Base-by-base conservation (phyloP, 1,140 invertebrate genomes). In the Sinonovacula constricta region DNA sequence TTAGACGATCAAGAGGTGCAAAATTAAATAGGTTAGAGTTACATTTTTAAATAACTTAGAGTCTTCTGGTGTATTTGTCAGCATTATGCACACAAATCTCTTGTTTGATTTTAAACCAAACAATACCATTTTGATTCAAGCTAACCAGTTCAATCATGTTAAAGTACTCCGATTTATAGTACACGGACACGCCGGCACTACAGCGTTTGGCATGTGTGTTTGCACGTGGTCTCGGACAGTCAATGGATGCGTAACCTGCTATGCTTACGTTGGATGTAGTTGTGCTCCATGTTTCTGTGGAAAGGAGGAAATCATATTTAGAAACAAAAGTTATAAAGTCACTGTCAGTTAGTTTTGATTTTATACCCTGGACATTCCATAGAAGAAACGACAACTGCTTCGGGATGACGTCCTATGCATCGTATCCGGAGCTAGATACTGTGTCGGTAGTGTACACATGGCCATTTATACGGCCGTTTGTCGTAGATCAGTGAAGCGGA, bases 291-390 rank as follows among this genome's bases (percentile, higher is more conserved):
- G n/a, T n/a, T n/a, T n/a, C n/a, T n/a, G 56, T 57, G 10, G 36
- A 34, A 14, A 63, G 33, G 3, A 63, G 7, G 22, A 63, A 5
- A 22, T 63, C 60, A 63, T 34, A 63, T 34, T 63, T 2, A 7
- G 60, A 63, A n/a, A 63, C n/a, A 34, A 34, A 36, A 33, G 22
- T 18, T 34, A 63, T 18, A 63, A 63, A 63, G 30, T 63, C 60
- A 63, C 18, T 22, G 22, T 63, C 33, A 34, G 2, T 33, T 34
- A 34, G 26, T 63, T 63, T 63, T 2, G 60, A 36, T 31, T 28
- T 31, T 12, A 63, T 34, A 34, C 60, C 60, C 60, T 34, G 60
- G 22, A 3, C 4, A 34, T 63, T 63, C 60, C 28, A 63, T 10
- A 63, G 2, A 31, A 36, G 18, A n/a, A 34, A 34, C 22, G 3